phyloP scores from a whole-genome alignment of 1,140 invertebrate species.

The Parapsyche elsis region DNA sequence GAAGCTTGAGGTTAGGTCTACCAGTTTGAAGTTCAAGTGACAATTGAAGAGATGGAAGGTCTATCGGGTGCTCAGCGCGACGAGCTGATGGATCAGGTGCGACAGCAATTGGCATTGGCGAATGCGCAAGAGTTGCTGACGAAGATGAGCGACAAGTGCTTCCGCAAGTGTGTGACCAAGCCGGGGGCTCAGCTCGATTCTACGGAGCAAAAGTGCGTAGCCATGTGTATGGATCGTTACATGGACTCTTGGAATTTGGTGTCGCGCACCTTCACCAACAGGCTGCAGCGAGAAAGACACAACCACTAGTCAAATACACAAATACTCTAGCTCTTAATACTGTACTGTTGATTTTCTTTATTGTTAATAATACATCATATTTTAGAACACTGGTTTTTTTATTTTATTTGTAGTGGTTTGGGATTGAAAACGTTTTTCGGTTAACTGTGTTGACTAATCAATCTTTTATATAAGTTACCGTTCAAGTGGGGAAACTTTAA shows the following conservation, averaged over 20 bases:
- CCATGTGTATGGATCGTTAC: constrained; percentile 98
- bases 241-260: constrained; percentile 96
- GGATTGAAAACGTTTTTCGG: too few relatives aligned
- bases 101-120: constrained; percentile 94
- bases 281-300: constrained; percentile 81
- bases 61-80: constrained; percentile 79
- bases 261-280: constrained; percentile 83
- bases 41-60: constrained; percentile 22
- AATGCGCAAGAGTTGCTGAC: constrained; percentile 94
- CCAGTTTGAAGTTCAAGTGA: background rate
- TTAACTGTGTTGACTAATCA: too few relatives aligned
- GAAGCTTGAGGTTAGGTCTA: constrained; percentile 13
- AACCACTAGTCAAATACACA: constrained; percentile 51
- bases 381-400: too few relatives aligned
- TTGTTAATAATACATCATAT: too few relatives aligned
- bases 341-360: too few relatives aligned
- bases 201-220: constrained; percentile 96
- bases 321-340: background rate
- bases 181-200: constrained; percentile 91
- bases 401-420: too few relatives aligned
- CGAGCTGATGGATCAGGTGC: constrained; percentile 94
- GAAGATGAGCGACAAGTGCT: constrained; percentile 98
- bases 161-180: constrained; percentile 92
- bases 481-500: too few relatives aligned
- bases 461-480: too few relatives aligned